A percentile compares a stretch with the other conserved stretches of the same genome.
Evolutionary conservation across 2,797 vertebrate species (phyloP).

Genomic region (Mormyrops boulengeri): DNA sequence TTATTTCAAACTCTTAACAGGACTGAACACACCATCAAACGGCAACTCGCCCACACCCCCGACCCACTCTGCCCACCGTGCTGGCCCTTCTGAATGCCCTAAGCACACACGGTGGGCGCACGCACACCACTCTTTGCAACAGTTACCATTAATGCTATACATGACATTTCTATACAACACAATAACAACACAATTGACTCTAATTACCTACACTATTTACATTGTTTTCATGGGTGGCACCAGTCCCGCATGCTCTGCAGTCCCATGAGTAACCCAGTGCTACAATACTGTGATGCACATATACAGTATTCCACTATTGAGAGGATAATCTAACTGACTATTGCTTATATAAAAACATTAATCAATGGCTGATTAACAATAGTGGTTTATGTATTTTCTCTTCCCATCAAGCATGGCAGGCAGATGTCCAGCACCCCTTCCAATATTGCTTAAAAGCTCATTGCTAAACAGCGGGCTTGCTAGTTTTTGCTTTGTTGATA

Average conservation of each 20-base stretch:
- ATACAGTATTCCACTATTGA: neutral
- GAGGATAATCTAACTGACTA: neutral
- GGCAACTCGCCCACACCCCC: neutral
- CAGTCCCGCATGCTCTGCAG: neutral
- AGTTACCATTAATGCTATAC: neutral
- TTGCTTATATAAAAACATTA: neutral
- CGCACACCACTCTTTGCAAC: neutral
- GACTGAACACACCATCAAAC: neutral
- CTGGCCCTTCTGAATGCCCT: neutral
- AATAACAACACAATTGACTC: neutral
- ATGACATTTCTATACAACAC: neutral
- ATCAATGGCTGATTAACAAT: neutral
- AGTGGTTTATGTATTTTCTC: neutral
- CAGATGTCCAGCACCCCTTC: neutral
- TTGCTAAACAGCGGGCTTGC: neutral
- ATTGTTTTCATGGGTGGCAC: neutral
- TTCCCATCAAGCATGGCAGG: neutral
- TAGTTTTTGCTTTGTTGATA: neutral
- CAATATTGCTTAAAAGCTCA: neutral
- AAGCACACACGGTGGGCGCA: neutral
- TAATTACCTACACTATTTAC: neutral
- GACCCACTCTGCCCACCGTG: neutral
- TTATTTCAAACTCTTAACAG: neutral
- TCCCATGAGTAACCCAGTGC: neutral
- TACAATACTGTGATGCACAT: neutral